Evolutionary conservation across 2,888 invertebrate genomes (phyloP), one percentile per base, ranked within the genome.

Genomic region (Mongoloraphidia duomilia): DNA sequence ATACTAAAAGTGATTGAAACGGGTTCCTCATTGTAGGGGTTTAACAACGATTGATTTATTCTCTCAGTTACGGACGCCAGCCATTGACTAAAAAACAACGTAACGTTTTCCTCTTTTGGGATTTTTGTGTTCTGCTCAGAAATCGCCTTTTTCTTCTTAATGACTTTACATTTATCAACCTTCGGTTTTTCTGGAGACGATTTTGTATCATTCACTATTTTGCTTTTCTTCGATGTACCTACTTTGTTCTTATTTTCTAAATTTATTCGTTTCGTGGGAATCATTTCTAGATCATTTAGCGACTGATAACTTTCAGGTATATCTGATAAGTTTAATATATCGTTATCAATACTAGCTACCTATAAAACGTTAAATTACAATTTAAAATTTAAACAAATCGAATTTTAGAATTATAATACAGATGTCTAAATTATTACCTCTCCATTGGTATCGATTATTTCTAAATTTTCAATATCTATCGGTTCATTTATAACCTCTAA

Each of bases 11-110:
- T 75, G 26, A 84, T 68, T 0, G 79, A 76, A 36, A 83, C 77
- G 9, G 80, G 76, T 57, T 75, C 76, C 49, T 80, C 79, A 59
- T 74, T 71, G 58, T 78, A 77, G 57, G 79, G 80, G 61, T 78
- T 82, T 61, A 79, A 80, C 76, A 87, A 79, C 11, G 80, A 76
- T 55, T 79, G 79, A 66, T 87, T 87, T 47, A 88, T 80, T 26
- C 80, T 70, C 62, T 88, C 87, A 9, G 85, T 84, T 11, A 85
- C 79, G 58, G 82, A 80, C 2, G 80, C 77, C 41, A 87, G 66
- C 87, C 88, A 88, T 44, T 78, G 73, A 9, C 76, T 66, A 63
- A 85, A 87, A 9, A 65, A 63, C 53, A 76, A 63, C 44, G 61
- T 65, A 1, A 65, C 60, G 35, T 55, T 62, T 8, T 67, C 68